Percentiles rank a stretch among this genome's conserved stretches.
Conservation (phyloP, 2,113 vertebrate genomes). For the Orientallactaga bullata region DNA sequence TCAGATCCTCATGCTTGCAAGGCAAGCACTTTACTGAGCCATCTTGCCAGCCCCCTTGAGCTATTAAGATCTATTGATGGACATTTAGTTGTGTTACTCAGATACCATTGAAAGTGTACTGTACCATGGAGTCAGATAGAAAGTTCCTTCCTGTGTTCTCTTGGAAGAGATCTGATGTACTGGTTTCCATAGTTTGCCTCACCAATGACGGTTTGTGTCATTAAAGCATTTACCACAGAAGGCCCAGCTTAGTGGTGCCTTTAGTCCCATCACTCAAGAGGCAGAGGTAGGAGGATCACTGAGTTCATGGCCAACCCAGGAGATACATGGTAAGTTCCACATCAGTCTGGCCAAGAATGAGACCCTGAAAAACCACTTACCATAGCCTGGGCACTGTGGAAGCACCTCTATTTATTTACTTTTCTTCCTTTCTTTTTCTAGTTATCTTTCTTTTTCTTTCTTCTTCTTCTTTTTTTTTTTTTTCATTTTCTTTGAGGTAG, state of each 20-base stretch:
- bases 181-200: not conserved
- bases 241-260: too few relatives aligned
- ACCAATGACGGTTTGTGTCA: not conserved
- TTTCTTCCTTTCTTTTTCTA: too few relatives aligned
- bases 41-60: not conserved
- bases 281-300: too few relatives aligned
- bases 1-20: too few relatives aligned
- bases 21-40: too few relatives aligned
- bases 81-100: slow-evolving; percentile 15
- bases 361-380: not conserved
- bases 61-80: slow-evolving; percentile 12
- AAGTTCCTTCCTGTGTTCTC: not conserved
- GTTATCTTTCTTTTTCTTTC: too few relatives aligned
- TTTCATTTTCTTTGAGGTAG: too few relatives aligned
- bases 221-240: not conserved
- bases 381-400: not conserved
- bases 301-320: too few relatives aligned
- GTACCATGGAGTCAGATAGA: slow-evolving; percentile 14
- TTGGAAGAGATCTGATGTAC: slow-evolving; percentile 30
- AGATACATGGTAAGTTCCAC: too few relatives aligned
- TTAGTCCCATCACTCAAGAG: too few relatives aligned
- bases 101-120: not conserved
- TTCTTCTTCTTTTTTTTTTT: too few relatives aligned
- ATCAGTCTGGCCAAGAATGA: too few relatives aligned
- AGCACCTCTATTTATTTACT: not conserved